Percentiles rank a stretch among this genome's conserved stretches.
Evolutionary conservation across 2,888 invertebrate species (phyloP).

Genomic region (Nemapogon koenigi): DNA sequence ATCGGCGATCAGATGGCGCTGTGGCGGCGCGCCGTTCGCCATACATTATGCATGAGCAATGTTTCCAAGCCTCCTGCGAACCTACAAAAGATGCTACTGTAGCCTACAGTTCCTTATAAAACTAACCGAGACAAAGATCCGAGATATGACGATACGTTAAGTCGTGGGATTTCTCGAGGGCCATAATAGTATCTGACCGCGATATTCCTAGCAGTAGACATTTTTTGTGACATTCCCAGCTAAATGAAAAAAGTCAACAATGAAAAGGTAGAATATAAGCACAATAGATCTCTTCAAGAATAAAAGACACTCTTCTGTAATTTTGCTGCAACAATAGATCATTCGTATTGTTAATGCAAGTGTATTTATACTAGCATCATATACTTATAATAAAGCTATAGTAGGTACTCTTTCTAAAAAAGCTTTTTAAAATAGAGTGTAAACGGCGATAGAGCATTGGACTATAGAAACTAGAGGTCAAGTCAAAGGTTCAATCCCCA

Average conservation of each 20-base stretch:
- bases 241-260: background rate
- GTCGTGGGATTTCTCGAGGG: background rate
- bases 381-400: too few relatives aligned
- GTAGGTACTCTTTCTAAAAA: too few relatives aligned
- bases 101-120: conserved; percentile 1
- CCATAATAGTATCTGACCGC: background rate
- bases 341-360: too few relatives aligned
- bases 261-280: conserved; percentile 1
- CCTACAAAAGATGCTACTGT: conserved; percentile 23
- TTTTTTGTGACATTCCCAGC: background rate
- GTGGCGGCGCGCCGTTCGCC: conserved; percentile 18
- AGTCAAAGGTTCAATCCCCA: too few relatives aligned
- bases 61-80: conserved; percentile 24
- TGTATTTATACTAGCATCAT: too few relatives aligned
- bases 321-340: background rate
- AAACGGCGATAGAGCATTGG: too few relatives aligned
- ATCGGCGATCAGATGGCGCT: conserved; percentile 46
- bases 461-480: too few relatives aligned
- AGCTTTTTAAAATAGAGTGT: too few relatives aligned
- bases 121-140: conserved; percentile 1
- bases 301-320: background rate
- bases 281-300: background rate
- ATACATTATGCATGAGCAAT: conserved; percentile 49
- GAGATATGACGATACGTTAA: background rate
- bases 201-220: background rate